Evolutionary conservation across 2,113 vertebrate species (phyloP).

Genomic region (Acinonyx jubatus): DNA sequence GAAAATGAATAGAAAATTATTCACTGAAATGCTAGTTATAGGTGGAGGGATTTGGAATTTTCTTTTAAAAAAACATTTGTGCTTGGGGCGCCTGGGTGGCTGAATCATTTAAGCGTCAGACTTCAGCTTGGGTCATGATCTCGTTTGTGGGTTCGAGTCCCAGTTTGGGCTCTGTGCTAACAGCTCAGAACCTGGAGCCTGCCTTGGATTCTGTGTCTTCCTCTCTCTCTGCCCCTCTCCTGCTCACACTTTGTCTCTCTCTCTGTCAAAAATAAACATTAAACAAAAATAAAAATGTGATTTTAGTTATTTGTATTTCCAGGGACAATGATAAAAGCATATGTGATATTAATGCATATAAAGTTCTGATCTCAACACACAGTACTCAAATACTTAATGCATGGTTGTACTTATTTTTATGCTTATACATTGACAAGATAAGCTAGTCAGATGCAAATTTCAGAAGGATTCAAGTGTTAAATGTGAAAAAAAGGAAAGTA

Average conservation of each 20-base stretch:
- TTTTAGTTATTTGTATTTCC: slow-evolving; percentile 38
- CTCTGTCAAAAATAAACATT: too few relatives aligned
- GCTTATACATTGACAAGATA: background rate
- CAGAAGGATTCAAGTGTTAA: slow-evolving; percentile 9
- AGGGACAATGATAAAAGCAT: background rate
- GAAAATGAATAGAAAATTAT: background rate
- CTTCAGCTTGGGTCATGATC: too few relatives aligned
- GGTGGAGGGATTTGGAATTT: background rate
- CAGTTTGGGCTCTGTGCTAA: too few relatives aligned
- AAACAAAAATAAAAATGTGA: background rate
- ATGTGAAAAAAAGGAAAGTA: background rate
- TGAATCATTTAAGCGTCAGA: too few relatives aligned
- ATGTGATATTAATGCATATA: background rate
- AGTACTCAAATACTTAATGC: background rate
- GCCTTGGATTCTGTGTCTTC: too few relatives aligned
- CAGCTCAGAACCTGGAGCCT: too few relatives aligned
- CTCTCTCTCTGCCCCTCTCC: too few relatives aligned
- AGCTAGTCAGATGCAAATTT: slow-evolving; percentile 26
- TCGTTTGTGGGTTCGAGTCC: too few relatives aligned
- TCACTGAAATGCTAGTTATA: slow-evolving; percentile 4
- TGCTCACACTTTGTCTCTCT: too few relatives aligned
- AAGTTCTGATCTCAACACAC: background rate
- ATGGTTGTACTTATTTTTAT: background rate
- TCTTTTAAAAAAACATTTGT: background rate
- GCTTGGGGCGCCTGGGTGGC: background rate